A percentile compares a stretch with the other conserved stretches of the same genome.
Evolutionary conservation across 2,797 vertebrate genomes (phyloP).

Genomic region (Onychomys arenicola): DNA sequence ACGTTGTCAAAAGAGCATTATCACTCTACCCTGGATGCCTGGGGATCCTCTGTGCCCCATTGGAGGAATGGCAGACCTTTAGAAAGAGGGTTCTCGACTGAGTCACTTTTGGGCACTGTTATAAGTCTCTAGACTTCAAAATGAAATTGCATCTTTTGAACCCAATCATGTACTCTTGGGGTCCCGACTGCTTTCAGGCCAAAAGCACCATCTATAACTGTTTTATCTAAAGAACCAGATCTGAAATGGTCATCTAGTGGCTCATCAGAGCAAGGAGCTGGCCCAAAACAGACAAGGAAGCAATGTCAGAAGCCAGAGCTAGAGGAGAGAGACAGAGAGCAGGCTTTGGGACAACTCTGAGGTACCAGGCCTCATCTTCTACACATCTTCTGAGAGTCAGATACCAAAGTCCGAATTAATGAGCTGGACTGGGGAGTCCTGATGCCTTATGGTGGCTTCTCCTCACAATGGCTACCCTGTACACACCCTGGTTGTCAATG

Average conservation of each 20-base stretch:
- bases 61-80: background rate
- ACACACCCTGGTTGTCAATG: background rate
- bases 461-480: background rate
- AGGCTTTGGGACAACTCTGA: background rate
- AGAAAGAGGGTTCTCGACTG: background rate
- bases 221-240: conserved; percentile 3
- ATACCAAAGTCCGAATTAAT: background rate
- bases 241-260: background rate
- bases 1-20: background rate
- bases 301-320: background rate
- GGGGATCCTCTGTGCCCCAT: background rate
- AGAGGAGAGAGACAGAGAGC: background rate
- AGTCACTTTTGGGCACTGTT: background rate
- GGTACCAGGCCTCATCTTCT: too few relatives aligned
- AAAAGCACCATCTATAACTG: background rate
- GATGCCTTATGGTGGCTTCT: background rate
- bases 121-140: conserved; percentile 22
- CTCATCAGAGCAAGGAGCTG: background rate
- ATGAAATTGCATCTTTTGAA: background rate
- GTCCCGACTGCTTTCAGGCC: background rate
- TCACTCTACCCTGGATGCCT: background rate
- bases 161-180: background rate
- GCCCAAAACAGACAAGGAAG: background rate
- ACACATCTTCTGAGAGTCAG: background rate
- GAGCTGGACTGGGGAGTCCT: background rate